A percentile compares a stretch with the other conserved stretches of the same genome.
phyloP scores from a whole-genome alignment of 2,888 invertebrate genomes.

The Sthenelais limicola region DNA sequence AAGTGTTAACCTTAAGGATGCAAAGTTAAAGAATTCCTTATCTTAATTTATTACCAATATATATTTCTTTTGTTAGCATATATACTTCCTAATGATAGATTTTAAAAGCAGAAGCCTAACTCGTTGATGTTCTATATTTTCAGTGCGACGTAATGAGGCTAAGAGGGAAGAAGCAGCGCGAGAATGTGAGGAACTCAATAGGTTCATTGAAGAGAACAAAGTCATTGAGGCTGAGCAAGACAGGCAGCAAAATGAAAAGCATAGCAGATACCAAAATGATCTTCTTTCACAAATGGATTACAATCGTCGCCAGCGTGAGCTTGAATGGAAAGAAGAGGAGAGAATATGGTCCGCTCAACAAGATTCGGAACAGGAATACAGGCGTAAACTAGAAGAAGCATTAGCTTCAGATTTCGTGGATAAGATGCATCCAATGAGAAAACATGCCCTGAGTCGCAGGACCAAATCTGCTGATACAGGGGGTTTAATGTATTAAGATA shows the following conservation, averaged over 20 bases:
- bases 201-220: constrained; percentile 65
- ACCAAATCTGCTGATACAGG: constrained; percentile 1
- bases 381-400: constrained; percentile 61
- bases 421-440: constrained; percentile 67
- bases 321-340: constrained; percentile 53
- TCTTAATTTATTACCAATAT: too few relatives aligned
- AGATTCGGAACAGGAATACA: constrained; percentile 69
- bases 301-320: constrained; percentile 58
- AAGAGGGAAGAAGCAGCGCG: constrained; percentile 58
- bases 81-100: too few relatives aligned
- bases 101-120: too few relatives aligned
- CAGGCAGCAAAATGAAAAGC: constrained; percentile 54
- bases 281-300: constrained; percentile 67
- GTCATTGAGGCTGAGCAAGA: constrained; percentile 60
- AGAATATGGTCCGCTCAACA: constrained; percentile 58
- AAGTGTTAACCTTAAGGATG: too few relatives aligned
- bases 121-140: constrained; percentile 24
- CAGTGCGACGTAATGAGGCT: constrained; percentile 62
- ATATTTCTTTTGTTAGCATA: too few relatives aligned
- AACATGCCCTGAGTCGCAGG: constrained; percentile 1
- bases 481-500: too few relatives aligned
- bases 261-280: constrained; percentile 63
- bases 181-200: constrained; percentile 60
- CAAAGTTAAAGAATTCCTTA: too few relatives aligned
- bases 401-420: constrained; percentile 63